Evolutionary conservation across 2,888 invertebrate genomes (phyloP), one percentile per base, ranked within the genome.

Genomic region (Heteropelma amictum): DNA sequence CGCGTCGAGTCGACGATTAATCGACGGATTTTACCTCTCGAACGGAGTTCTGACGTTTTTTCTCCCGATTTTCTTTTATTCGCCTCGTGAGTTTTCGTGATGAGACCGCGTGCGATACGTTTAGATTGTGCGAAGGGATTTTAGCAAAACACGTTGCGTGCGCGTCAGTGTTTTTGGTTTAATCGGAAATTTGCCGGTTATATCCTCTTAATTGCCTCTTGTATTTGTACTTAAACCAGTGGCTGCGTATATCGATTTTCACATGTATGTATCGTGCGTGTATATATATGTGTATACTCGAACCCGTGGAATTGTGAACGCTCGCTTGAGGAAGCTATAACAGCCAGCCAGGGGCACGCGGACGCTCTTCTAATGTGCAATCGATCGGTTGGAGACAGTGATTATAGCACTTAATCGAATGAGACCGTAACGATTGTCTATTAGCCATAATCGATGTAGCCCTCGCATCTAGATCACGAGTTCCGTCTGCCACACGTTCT

Each of bases 381-480:
- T 84, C 84, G 84, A 85, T 84, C 83, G 78, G 73, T 78, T 77
- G 76, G 81, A 80, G 77, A 82, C 80, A 83, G 82, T 84, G 85
- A 87, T 87, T 87, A 68, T 14, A 85, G 85, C 81, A 81, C 81
- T 79, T 86, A 86, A 87, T 86, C 83, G 84, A 84, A 85, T 86
- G 83, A 85, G 79, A 80, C 78, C 83, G 82, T 83, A 56, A 82
- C 83, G 85, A 85, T 86, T 84, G 85, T 83, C 84, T 82, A 85
- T 86, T 85, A 86, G 81, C 82, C 81, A 84, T 86, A 85, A 84
- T 82, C 83, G 83, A 84, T 85, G 85, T 84, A 83, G 81, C 80
- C 80, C 56, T 67, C 40, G 58, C 40, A 30, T 30, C 35, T 56
- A 19, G 40, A 68, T 60, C 38, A 68, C 58, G 28, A 10, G 30